A percentile compares a stretch with the other conserved stretches of the same genome.
Evolutionary conservation across 2,888 invertebrate species (phyloP).

Genomic region (Conus canariensis): DNA sequence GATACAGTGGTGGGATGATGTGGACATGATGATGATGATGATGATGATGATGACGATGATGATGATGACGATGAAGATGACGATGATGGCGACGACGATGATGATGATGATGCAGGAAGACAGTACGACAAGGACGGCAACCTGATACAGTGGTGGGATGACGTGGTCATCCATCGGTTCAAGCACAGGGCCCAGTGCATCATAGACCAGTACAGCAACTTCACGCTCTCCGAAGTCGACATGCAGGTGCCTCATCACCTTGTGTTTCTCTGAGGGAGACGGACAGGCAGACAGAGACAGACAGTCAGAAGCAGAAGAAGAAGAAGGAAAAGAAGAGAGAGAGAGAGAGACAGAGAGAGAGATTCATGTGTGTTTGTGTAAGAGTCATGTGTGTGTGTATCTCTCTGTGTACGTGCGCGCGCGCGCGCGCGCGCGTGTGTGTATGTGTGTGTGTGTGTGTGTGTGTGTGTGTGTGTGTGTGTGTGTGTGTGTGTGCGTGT

Average conservation of each 20-base stretch:
- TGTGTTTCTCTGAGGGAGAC: neutral
- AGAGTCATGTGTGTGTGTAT: no score
- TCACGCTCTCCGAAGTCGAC: conserved; percentile 84
- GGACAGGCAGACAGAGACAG: neutral
- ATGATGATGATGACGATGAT: neutral
- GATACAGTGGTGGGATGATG: neutral
- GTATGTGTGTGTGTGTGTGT: no score
- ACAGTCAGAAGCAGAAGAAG: neutral
- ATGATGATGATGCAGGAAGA: conserved; percentile 82
- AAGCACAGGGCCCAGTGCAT: conserved; percentile 93
- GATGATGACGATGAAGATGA: conserved; percentile 1
- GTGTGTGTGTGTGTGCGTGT: no score
- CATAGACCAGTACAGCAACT: conserved; percentile 92
- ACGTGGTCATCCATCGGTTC: conserved; percentile 92
- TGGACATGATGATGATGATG: neutral
- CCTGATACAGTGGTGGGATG: conserved; percentile 98
- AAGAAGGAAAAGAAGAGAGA: neutral
- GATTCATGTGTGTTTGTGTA: no score
- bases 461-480: no score
- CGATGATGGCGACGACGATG: neutral
- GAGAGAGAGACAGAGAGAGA: conserved; percentile 2
- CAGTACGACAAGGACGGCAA: conserved; percentile 98
- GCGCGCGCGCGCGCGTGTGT: no score
- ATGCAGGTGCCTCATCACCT: conserved; percentile 61
- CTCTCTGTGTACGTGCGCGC: no score